Evolutionary conservation across 1,140 invertebrate species (phyloP), one percentile per base, ranked within the genome.

Genomic region (Lepidurus couesii): DNA sequence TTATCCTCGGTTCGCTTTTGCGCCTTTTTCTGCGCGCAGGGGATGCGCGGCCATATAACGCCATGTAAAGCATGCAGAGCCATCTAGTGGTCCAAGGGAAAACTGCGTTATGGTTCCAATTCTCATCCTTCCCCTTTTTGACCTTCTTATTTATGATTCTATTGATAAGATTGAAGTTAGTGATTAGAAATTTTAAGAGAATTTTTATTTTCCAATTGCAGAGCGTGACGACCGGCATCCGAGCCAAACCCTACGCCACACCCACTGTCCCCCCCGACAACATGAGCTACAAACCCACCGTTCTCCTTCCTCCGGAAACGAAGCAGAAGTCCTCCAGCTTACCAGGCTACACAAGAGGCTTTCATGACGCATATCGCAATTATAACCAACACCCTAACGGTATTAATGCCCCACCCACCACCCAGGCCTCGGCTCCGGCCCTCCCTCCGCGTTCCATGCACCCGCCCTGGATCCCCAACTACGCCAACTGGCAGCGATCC

Each of bases 251-350:
- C 21, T 65, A 21, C 53, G 53, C 53, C 53, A 13, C 53, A n/a
- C 53, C 53, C 21, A 65, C 53, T 65, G 53, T 65, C 53, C 53
- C 53, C 0, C 53, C 53, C 6, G 53, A 65, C 8, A 16, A 13
- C 16, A 65, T 65, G 53, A 65, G 53, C 13, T 65, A 65, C 53
- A 65, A 21, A 65, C 53, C 53, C 16, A 7, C 53, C 16, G 53
- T 65, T 65, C 53, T 65, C 21, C 53, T 65, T 65, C 53, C 53
- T 13, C 53, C 53, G 16, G 53, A 65, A 65, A 65, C 75, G 4
- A 77, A 77, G 42, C 75, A 42, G 13, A 79, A 79, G 42, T 79
- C 78, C 44, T 74, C 74, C 74, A 79, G 78, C 43, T 44, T 79
- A 75, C 78, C 78, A 42, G 78, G 78, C 43, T 79, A 79, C 78